Conservation (phyloP, 2,797 vertebrate species). For the Hydrocynus forskahlii region DNA sequence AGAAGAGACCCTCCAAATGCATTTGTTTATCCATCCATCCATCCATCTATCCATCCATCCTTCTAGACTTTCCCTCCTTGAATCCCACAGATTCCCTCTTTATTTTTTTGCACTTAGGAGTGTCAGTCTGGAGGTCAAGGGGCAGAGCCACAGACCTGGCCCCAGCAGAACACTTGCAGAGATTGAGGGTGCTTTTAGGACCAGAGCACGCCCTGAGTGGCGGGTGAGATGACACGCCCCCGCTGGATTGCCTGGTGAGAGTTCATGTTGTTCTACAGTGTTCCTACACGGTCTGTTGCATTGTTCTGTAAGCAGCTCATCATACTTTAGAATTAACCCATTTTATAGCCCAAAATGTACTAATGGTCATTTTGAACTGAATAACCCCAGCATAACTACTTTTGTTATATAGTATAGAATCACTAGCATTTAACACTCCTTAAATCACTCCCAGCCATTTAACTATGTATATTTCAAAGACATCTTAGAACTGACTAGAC, state of each 20-base stretch:
- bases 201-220: constrained; percentile 43
- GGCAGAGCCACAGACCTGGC: constrained; percentile 11
- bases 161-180: not conserved
- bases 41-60: not conserved
- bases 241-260: constrained; percentile 43
- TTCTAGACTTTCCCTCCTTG: not conserved
- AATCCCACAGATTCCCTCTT: not conserved
- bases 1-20: not conserved
- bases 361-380: not conserved
- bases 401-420: not conserved
- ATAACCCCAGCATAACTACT: not conserved
- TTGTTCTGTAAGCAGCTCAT: not conserved
- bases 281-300: not conserved
- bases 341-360: not conserved
- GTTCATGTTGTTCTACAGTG: not conserved
- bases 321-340: not conserved
- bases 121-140: constrained; percentile 16
- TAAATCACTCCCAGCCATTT: too few relatives aligned
- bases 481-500: not conserved
- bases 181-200: constrained; percentile 33
- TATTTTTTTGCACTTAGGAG: constrained; percentile 19
- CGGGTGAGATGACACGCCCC: constrained; percentile 52
- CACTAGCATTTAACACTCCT: not conserved
- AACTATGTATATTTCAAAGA: not conserved
- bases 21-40: not conserved